A percentile compares a stretch with the other conserved stretches of the same genome.
Evolutionary conservation across 2,113 vertebrate genomes (phyloP).

Genomic region (Rhinichthys klamathensis): DNA sequence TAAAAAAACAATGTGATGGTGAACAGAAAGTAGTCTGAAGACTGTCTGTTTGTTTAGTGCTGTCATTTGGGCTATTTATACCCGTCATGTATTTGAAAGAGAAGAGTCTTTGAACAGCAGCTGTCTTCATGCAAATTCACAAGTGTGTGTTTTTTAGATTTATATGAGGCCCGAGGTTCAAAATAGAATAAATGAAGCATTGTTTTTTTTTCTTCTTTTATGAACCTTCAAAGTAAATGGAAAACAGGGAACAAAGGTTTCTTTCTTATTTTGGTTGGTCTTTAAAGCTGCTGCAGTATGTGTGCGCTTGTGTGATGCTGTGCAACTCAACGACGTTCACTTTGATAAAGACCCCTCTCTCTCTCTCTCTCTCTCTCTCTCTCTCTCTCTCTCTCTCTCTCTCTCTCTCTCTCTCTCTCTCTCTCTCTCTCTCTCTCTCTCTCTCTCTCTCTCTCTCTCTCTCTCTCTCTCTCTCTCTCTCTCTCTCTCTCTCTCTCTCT

Average conservation of each 20-base stretch:
- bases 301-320: constrained; percentile 61
- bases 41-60: constrained; percentile 63
- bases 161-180: constrained; percentile 70
- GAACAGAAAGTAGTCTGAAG: constrained; percentile 35
- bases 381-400: background rate
- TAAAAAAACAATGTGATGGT: constrained; percentile 65
- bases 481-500: constrained; percentile 56
- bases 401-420: background rate
- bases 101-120: constrained; percentile 67
- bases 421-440: background rate
- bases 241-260: constrained; percentile 78
- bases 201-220: constrained; percentile 75
- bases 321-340: constrained; percentile 56
- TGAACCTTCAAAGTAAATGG: constrained; percentile 80
- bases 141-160: constrained; percentile 63
- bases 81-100: constrained; percentile 70
- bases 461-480: background rate
- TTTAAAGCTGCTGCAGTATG: constrained; percentile 66
- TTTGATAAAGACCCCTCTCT: constrained; percentile 52
- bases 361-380: background rate
- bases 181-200: constrained; percentile 82
- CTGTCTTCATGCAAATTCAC: constrained; percentile 74
- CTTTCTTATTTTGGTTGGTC: constrained; percentile 77
- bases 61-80: constrained; percentile 77
- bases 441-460: background rate